Evolutionary conservation across 2,797 vertebrate species (phyloP), one percentile per base, ranked within the genome.

Genomic region (Uromys caudimaculatus): DNA sequence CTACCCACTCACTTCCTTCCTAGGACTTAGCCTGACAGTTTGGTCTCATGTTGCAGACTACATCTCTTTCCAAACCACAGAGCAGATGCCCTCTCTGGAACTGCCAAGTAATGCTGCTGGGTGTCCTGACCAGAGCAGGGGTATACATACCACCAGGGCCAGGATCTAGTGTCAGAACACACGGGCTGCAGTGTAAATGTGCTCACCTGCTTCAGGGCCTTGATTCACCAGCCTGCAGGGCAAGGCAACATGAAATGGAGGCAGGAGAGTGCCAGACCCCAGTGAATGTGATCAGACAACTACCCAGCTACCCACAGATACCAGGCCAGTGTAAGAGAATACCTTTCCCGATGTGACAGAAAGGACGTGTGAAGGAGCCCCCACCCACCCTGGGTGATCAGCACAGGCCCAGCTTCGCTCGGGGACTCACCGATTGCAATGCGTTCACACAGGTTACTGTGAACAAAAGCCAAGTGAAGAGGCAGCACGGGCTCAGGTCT

Each of bases 181-280:
- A 8, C 7, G 12, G 69, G 32, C 58, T 35, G 0, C 19, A n/a
- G 91, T 56, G 0, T 13, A 9, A 13, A 9, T 0, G 0, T 21
- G 24, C 93, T 94, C 58, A 88, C 95, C 93, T 96, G 81, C 85
- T 89, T 89, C 64, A 96, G 93, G 56, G 91, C 41, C 10, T 76
- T 8, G 6, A 56, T 50, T 0, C 85, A 88, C 11, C 29, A 19
- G 73, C 93, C 93, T 97, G 89, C 0, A 1, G n/a, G n/a, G 69
- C 2, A 52, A 35, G 47, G 14, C 1, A 23, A 9, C 0, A 3
- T 82, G 82, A 90, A 64, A 41, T 0, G 32, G 6, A 24, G 76
- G 16, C n/a, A 12, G 56, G 75, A 50, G 52, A 32, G 60, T 0
- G 2, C 14, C 50, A 50, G 89, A 58, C n/a, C 52, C 50, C 60